Evolutionary conservation across 2,113 vertebrate genomes (phyloP), one percentile per base, ranked within the genome.

Genomic region (Lycaon pictus): DNA sequence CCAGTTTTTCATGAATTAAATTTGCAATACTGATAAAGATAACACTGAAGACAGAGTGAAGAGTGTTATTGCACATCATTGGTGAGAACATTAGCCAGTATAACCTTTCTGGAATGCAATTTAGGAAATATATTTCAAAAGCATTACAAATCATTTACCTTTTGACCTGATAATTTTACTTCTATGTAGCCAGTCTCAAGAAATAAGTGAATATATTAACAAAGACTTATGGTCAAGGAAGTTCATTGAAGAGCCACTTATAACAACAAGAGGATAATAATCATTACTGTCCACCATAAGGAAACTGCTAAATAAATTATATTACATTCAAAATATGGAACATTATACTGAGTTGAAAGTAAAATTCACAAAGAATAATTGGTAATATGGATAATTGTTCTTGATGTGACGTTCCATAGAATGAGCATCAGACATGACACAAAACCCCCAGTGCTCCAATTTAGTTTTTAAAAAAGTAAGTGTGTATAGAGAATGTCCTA

Each of bases 41-140:
- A 43, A 81, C 53, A 82, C 20, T 19, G 3, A 19, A 25, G 67
- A 87, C 11, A 27, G 35, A n/a, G 43, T 81, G 96, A 65, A 10
- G 51, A 67, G 56, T 11, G 9, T 43, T 0, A 0, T 29, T 3
- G 8, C 72, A 92, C 29, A 88, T 93, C 71, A 65, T 0, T 43
- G 80, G 43, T 35, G 67, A 95, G 93, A 62, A 7, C 25, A 84
- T 89, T 83, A 77, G 87, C 43, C 27, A 51, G 84, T 92, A 51
- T 90, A 95, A 97, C 25, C 79, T 97, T 96, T 97, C 92, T 69
- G 29, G 81, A 95, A 97, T 95, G 96, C 80, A 96, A 95, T 95
- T 92, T 96, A 96, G 94, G 55, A 93, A 95, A 89, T 84, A 96
- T 88, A 95, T 97, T 97, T 97, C 58, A 93, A 93, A 63, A 92